Evolutionary conservation across 2,113 vertebrate species (phyloP).

Genomic region (Dasyprocta punctata): DNA sequence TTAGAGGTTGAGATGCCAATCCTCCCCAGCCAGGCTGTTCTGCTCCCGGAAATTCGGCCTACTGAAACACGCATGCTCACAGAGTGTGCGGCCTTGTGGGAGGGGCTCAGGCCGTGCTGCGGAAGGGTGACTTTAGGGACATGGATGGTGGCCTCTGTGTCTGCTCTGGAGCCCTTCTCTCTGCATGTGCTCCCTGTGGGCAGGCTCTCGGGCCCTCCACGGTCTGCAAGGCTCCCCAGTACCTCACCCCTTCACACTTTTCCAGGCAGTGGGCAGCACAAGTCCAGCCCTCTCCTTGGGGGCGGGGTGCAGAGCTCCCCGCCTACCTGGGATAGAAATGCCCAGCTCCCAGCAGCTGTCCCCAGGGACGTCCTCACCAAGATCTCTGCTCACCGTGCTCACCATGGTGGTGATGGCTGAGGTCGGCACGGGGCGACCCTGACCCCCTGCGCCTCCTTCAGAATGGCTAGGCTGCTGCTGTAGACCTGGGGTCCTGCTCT

Average conservation of each 20-base stretch:
- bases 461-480: background rate
- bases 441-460: background rate
- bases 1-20: rapidly evolving
- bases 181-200: rapidly evolving
- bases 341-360: background rate
- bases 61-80: rapidly evolving
- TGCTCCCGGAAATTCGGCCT: background rate
- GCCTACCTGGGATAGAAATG: background rate
- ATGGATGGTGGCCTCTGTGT: background rate
- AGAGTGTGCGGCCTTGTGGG: rapidly evolving
- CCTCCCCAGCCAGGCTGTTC: too few species aligned
- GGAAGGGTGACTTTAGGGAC: background rate
- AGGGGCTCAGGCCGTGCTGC: background rate
- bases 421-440: too few species aligned
- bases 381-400: rapidly evolving
- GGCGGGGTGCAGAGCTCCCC: background rate
- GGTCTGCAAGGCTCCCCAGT: rapidly evolving
- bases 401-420: too few species aligned
- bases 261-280: background rate
- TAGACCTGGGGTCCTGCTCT: background rate
- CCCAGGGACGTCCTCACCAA: background rate
- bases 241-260: background rate
- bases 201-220: too few species aligned
- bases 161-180: background rate
- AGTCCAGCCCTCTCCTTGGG: background rate